These are phyloP conservation scores for Bombus impatiens DNA, from an alignment of 1,140 invertebrate species.

Conservation along the genomic window DNA sequence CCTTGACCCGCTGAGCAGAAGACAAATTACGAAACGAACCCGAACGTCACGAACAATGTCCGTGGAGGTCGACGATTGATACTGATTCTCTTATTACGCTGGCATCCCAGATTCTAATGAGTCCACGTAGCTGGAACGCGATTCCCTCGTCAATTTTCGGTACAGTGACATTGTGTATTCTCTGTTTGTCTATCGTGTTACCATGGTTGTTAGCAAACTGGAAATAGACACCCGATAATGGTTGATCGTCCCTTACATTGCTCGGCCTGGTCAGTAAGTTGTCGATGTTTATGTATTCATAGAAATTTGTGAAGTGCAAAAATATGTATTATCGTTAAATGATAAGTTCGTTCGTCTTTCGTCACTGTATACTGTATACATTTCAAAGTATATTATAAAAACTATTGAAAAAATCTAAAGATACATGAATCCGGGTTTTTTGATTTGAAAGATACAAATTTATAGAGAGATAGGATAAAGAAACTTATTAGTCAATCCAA, in stretches of 20 bases:
- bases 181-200: neutral
- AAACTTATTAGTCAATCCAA: no score
- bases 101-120: slow-evolving; percentile 30
- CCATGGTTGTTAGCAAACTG: neutral
- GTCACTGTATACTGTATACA: no score
- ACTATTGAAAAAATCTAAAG: neutral
- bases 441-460: no score
- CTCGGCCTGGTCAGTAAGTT: neutral
- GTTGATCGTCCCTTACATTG: neutral
- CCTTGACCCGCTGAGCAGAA: slow-evolving; percentile 36
- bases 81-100: slow-evolving; percentile 26
- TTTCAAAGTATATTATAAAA: neutral
- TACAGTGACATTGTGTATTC: neutral
- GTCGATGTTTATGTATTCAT: neutral
- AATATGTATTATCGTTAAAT: no score
- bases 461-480: no score
- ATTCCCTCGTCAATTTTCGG: neutral
- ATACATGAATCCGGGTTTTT: no score
- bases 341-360: neutral
- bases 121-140: neutral
- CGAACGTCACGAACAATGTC: slow-evolving; percentile 31
- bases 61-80: slow-evolving; percentile 23
- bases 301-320: neutral
- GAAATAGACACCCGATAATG: neutral
- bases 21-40: slow-evolving; percentile 51